Conservation (phyloP, 2,888 invertebrate species). For the Pandemis heparana region DNA sequence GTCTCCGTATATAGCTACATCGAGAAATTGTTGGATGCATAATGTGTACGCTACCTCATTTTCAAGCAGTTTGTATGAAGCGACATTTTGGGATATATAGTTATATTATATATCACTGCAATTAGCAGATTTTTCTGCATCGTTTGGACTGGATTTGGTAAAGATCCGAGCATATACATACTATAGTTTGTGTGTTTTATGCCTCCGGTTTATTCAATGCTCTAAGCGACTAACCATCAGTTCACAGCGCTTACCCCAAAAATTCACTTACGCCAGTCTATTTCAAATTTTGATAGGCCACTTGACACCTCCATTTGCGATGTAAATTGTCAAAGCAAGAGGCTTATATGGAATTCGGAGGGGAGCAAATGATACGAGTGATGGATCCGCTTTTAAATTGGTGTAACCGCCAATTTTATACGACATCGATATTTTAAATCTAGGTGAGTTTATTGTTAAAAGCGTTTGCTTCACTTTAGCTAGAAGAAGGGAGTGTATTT, state of each 20-base stretch:
- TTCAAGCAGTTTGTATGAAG: no score
- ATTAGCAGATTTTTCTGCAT: no score
- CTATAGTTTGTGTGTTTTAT: background rate
- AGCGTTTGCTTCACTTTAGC: no score
- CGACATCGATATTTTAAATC: background rate
- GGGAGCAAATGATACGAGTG: conserved; percentile 23
- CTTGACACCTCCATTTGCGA: conserved; percentile 83
- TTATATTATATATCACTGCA: no score
- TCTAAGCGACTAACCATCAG: conserved; percentile 61
- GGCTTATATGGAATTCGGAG: conserved; percentile 41
- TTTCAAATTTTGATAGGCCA: conserved; percentile 84
- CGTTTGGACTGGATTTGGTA: no score
- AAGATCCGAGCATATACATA: no score
- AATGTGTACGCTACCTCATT: no score
- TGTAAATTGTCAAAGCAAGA: conserved; percentile 83
- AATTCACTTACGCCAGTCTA: conserved; percentile 79
- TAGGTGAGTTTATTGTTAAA: background rate
- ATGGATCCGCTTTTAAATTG: background rate
- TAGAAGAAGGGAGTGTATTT: no score
- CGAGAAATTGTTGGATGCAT: no score
- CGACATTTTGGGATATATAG: no score
- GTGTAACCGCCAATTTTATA: background rate
- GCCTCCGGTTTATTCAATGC: background rate
- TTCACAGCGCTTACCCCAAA: conserved; percentile 68
- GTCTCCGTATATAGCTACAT: no score